Evolutionary conservation across 2,113 vertebrate genomes (phyloP), one percentile per base, ranked within the genome.

Genomic region (Osmerus eperlanus): DNA sequence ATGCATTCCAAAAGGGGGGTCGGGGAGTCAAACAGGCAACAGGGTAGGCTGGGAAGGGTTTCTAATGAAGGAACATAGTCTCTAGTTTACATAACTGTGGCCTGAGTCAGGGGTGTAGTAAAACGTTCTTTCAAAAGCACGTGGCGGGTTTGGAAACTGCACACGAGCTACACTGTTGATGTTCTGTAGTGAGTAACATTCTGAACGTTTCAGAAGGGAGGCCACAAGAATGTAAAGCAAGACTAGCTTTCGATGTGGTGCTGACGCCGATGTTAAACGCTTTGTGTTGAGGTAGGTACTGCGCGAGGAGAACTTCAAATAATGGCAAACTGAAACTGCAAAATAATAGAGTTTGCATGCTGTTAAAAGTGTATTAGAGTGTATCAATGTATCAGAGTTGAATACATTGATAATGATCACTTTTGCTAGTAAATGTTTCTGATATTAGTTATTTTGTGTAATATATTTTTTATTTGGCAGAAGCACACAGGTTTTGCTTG

Each of bases 41-140:
- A 81, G 62, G 79, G 60, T 68, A 67, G 73, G 76, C 32, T 56
- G 71, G n/a, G 36, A 51, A n/a, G 58, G 54, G 25, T 19, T n/a
- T 72, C 36, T 63, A 29, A 61, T 13, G 19, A 77, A 70, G 63
- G 25, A n/a, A n/a, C 11, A n/a, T 18, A 2, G 58, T 18, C 78
- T 77, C 80, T 83, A 81, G 77, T 87, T 88, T 85, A 84, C 88
- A 90, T 87, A 85, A 78, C 82, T 87, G 87, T 83, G 84, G 88
- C 72, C 52, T 83, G 79, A 88, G 65, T 84, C 83, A 75, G 81
- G 73, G 68, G 66, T 28, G 79, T 68, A 67, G 68, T 75, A 70
- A 77, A 56, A 64, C 60, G 29, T 15, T 18, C 52, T 1, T 9
- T 68, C n/a, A 65, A 41, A 3, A 53, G 53, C 68, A 75, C 66